Conservation (phyloP, 1,140 invertebrate genomes). For the Nasonia giraulti region DNA sequence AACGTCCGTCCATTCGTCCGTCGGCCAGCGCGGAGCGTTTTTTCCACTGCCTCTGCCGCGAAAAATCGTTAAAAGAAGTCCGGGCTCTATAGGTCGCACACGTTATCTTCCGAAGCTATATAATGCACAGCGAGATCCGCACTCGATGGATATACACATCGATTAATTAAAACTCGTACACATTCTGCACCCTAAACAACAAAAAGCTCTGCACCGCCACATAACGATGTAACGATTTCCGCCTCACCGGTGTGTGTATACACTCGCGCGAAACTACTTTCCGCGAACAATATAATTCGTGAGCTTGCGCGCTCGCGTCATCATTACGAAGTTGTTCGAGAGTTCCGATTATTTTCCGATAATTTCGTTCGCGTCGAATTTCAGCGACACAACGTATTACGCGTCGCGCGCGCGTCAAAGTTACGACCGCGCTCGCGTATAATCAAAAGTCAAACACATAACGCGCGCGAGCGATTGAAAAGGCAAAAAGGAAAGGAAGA, state of each 20-base stretch:
- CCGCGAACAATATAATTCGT: background rate
- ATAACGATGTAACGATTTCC: background rate
- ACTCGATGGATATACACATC: background rate
- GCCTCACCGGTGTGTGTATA: background rate
- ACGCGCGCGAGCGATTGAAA: background rate
- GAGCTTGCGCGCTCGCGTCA: background rate
- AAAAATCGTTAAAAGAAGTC: no score
- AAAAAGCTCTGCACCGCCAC: background rate
- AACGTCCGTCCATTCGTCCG: no score
- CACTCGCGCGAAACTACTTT: background rate
- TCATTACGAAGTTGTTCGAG: background rate
- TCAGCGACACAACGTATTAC: background rate
- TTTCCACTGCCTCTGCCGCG: no score
- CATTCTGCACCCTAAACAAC: no score
- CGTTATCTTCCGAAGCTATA: no score
- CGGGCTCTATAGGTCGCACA: no score
- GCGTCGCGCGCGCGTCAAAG: background rate
- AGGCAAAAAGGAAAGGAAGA: background rate
- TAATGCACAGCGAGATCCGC: no score
- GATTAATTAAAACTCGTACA: slow-evolving; percentile 36
- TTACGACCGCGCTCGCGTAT: background rate
- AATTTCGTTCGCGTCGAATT: slow-evolving; percentile 11
- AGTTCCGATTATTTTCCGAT: slow-evolving; percentile 40
- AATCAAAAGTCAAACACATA: slow-evolving; percentile 40
- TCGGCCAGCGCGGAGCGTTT: no score